Evolutionary conservation across 2,113 vertebrate genomes (phyloP).

Genomic region (Corythornis madagascariensis): DNA sequence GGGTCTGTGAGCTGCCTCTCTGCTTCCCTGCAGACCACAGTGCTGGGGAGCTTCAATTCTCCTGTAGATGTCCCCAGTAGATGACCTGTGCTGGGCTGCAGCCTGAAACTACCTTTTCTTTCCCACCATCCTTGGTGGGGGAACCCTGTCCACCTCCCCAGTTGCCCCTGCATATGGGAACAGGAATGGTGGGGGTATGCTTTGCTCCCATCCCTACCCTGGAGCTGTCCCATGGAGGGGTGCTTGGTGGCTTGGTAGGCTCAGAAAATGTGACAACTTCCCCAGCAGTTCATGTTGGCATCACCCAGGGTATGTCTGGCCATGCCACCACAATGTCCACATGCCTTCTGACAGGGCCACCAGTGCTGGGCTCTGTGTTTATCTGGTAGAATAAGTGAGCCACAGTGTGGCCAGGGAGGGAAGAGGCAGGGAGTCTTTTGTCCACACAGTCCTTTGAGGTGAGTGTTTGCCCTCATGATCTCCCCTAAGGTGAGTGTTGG

Average conservation of each 20-base stretch:
- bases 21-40: neutral
- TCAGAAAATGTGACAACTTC: neutral
- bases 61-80: neutral
- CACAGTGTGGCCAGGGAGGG: neutral
- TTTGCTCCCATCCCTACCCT: neutral
- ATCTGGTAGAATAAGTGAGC: neutral
- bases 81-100: neutral
- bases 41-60: neutral
- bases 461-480: neutral
- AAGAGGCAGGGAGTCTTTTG: neutral
- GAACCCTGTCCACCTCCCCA: too few species aligned
- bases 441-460: neutral
- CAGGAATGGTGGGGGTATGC: neutral
- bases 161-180: neutral
- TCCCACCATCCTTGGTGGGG: neutral
- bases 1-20: neutral
- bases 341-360: neutral
- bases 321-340: too few species aligned
- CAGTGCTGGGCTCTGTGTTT: neutral
- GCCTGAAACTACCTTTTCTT: neutral
- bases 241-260: neutral
- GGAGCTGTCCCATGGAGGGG: neutral
- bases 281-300: neutral
- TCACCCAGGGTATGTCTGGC: neutral
- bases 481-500: neutral